phyloP scores from a whole-genome alignment of 2,797 vertebrate genomes.

The Poeciliopsis infans region DNA sequence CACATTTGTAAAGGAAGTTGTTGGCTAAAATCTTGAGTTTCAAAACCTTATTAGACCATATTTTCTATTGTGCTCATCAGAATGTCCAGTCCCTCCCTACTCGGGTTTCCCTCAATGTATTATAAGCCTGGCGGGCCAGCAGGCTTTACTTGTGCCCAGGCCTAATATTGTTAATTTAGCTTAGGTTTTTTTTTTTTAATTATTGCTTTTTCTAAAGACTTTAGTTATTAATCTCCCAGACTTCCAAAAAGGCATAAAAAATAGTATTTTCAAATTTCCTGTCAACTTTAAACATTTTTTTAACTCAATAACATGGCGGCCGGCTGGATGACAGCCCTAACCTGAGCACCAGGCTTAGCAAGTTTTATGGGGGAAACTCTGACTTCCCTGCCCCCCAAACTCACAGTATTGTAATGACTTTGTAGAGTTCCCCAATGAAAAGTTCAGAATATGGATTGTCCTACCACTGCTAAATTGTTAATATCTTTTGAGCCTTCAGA shows the following conservation, averaged over 20 bases:
- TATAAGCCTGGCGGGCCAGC: too few species aligned
- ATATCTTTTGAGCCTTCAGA: not conserved
- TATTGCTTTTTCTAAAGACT: too few species aligned
- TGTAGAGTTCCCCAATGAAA: not conserved
- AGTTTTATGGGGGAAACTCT: too few species aligned
- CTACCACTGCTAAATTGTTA: not conserved
- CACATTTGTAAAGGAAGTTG: not conserved
- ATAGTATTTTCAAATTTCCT: too few species aligned
- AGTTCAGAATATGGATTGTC: not conserved
- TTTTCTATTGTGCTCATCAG: not conserved
- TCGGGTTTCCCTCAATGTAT: not conserved
- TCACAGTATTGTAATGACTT: not conserved
- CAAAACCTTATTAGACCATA: not conserved
- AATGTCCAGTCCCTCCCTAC: not conserved
- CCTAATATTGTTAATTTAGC: not conserved
- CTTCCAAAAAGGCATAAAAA: too few species aligned
- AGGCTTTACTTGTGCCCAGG: too few species aligned
- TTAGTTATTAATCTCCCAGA: too few species aligned
- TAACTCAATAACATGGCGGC: too few species aligned
- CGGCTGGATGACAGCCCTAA: too few species aligned
- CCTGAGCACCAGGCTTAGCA: too few species aligned
- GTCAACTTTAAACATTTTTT: too few species aligned
- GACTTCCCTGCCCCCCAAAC: not conserved
- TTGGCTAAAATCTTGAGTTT: not conserved
- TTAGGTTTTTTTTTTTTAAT: too few species aligned